phyloP scores from a whole-genome alignment of 2,888 invertebrate species.

The Antheraea yamamai region DNA sequence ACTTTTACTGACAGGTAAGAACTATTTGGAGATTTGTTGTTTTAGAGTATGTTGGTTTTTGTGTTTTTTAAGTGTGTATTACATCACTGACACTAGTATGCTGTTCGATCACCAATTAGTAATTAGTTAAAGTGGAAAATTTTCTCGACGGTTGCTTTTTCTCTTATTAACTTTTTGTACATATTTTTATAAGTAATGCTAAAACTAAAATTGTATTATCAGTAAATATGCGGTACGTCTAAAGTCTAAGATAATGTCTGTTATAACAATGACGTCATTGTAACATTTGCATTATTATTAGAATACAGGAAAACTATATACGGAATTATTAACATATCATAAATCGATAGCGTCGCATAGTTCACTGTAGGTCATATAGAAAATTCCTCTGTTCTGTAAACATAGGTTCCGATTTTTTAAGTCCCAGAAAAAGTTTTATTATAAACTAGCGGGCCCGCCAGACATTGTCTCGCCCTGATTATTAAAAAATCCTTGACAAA shows the following conservation, averaged over 20 bases:
- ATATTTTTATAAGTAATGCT: background rate
- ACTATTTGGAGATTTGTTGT: too few species aligned
- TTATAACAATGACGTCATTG: slow-evolving; percentile 8
- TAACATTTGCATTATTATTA: slow-evolving; percentile 8
- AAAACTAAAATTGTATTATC: background rate
- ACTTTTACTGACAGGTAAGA: too few species aligned
- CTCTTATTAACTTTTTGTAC: background rate
- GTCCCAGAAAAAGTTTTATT: background rate
- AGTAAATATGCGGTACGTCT: slow-evolving; percentile 2
- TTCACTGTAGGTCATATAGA: slow-evolving; percentile 2
- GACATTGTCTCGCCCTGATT: too few species aligned
- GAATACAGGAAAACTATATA: background rate
- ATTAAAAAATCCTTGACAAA: too few species aligned
- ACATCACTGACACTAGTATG: too few species aligned
- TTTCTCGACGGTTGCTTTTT: background rate
- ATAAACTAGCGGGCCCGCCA: too few species aligned
- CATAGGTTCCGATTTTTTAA: background rate
- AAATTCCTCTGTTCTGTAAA: background rate
- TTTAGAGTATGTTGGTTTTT: too few species aligned
- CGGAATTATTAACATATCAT: slow-evolving; percentile 8
- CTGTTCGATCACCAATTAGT: background rate
- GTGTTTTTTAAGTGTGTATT: too few species aligned
- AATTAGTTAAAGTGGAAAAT: background rate
- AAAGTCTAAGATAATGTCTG: background rate
- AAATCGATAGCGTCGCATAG: background rate